A percentile compares a stretch with the other conserved stretches of the same genome.
Evolutionary conservation across 30 jellyfish, hydroid and myxozoan genomes (phyloP).

Genomic region (Nemopilema nomurai): DNA sequence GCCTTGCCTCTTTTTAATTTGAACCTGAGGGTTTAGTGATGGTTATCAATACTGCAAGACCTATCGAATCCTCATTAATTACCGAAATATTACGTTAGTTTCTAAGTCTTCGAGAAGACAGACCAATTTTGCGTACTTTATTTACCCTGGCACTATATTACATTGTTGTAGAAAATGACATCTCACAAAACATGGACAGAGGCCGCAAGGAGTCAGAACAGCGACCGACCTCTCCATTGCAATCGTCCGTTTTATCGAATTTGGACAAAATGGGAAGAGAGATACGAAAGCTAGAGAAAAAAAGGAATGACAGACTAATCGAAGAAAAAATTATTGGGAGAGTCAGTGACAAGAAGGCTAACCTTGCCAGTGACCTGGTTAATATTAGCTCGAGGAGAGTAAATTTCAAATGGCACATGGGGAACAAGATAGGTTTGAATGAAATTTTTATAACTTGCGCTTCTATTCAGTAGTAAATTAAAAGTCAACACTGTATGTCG

Average conservation of each 20-base stretch:
- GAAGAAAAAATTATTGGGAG: slow-evolving; percentile 71
- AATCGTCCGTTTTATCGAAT: slow-evolving; percentile 17
- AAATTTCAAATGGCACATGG: slow-evolving; percentile 96
- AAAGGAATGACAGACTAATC: slow-evolving; percentile 67
- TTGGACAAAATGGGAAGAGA: slow-evolving; percentile 55
- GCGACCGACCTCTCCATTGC: background rate
- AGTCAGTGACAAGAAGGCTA: slow-evolving; percentile 78
- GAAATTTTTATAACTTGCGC: too few species aligned
- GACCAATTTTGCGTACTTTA: too few species aligned
- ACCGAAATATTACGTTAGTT: too few species aligned
- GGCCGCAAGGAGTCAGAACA: background rate
- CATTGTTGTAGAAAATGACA: background rate
- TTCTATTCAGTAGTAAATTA: too few species aligned
- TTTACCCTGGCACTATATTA: too few species aligned
- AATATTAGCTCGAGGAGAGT: slow-evolving; percentile 84
- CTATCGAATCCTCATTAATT: too few species aligned
- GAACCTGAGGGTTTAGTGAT: too few species aligned
- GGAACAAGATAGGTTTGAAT: slow-evolving; percentile 81
- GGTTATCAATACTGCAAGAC: too few species aligned
- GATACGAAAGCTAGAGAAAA: slow-evolving; percentile 63
- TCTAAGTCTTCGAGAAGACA: too few species aligned
- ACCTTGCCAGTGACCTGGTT: slow-evolving; percentile 73
- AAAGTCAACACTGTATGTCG: too few species aligned
- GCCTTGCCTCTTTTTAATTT: too few species aligned
- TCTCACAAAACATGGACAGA: background rate